These are phyloP conservation scores for Andrena bucephala DNA, from an alignment of 2,888 invertebrate genomes.

Conservation along the genomic window DNA sequence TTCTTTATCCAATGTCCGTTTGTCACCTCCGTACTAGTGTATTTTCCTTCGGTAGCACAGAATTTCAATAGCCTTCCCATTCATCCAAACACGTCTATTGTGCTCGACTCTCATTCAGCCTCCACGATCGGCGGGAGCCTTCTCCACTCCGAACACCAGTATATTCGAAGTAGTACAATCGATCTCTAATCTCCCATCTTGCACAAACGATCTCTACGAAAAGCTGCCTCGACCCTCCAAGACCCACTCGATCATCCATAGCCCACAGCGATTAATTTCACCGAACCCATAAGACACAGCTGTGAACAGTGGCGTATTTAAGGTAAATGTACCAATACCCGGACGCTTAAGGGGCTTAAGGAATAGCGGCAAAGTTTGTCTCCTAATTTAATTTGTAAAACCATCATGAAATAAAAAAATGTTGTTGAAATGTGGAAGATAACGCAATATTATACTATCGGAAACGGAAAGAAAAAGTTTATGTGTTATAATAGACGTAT, in stretches of 20 bases:
- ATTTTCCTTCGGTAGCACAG: background rate
- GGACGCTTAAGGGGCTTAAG: no score
- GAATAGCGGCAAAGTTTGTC: no score
- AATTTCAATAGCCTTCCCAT: background rate
- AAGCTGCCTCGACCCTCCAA: background rate
- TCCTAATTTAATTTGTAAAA: no score
- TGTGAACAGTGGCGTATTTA: no score
- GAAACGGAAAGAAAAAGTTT: no score
- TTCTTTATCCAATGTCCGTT: background rate
- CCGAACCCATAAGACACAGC: background rate
- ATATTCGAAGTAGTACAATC: background rate
- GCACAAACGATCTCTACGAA: background rate
- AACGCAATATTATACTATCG: no score
- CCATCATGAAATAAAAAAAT: no score
- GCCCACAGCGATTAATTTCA: background rate
- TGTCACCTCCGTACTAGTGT: background rate
- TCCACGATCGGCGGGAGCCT: background rate
- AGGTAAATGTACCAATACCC: no score
- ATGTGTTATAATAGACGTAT: no score
- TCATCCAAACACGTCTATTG: background rate
- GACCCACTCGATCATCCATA: background rate
- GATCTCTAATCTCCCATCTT: background rate
- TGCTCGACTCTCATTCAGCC: background rate
- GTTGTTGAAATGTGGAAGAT: no score
- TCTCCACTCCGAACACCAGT: no score